Percentiles rank a stretch among this genome's conserved stretches.
phyloP scores from a whole-genome alignment of 2,113 vertebrate genomes.

The Turdus rufiventris region DNA sequence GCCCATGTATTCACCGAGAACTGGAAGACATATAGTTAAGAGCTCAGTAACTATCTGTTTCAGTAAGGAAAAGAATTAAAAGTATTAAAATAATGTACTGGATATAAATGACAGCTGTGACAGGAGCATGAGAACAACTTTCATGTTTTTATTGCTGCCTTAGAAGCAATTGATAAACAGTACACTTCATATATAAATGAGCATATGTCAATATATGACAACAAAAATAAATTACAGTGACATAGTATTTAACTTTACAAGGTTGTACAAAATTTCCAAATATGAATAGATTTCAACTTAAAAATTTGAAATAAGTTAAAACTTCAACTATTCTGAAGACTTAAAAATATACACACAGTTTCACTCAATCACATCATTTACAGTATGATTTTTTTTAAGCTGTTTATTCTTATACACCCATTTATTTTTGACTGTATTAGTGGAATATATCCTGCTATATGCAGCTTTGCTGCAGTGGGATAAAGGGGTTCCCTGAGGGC shows the following conservation, averaged over 20 bases:
- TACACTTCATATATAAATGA: constrained; percentile 76
- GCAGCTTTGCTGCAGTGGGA: constrained; percentile 45
- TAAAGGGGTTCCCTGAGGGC: constrained; percentile 68
- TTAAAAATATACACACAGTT: constrained; percentile 66
- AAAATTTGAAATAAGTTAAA: constrained; percentile 73
- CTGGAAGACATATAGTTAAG: background rate
- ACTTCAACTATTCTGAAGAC: constrained; percentile 63
- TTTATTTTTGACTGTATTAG: constrained; percentile 36
- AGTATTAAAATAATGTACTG: background rate
- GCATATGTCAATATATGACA: constrained; percentile 70
- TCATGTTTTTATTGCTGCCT: constrained; percentile 73
- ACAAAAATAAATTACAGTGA: constrained; percentile 74
- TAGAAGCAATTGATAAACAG: constrained; percentile 74
- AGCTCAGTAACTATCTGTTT: background rate
- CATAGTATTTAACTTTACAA: constrained; percentile 72
- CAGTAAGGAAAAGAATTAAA: background rate
- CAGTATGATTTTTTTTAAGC: constrained; percentile 53
- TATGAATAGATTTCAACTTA: constrained; percentile 70
- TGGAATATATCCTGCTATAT: constrained; percentile 52
- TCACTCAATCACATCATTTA: constrained; percentile 56
- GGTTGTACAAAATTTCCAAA: constrained; percentile 72
- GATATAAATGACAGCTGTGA: constrained; percentile 12
- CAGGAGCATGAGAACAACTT: constrained; percentile 62
- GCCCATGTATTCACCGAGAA: background rate
- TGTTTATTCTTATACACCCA: constrained; percentile 56